Percentiles rank a stretch among this genome's conserved stretches.
phyloP scores from a whole-genome alignment of 1,140 invertebrate species.

The Drosophila athabasca region DNA sequence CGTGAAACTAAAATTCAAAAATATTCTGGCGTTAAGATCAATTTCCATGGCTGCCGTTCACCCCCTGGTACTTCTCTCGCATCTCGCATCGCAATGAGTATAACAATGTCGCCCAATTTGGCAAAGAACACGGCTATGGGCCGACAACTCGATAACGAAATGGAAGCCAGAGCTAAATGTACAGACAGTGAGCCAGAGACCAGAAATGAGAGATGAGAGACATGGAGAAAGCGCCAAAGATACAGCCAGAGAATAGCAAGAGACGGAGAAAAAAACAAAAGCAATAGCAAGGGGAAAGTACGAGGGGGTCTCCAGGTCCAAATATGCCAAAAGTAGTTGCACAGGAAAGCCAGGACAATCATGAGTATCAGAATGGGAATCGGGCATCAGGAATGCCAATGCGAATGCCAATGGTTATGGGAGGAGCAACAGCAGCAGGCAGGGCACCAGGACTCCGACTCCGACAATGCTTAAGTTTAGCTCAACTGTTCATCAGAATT shows the following conservation, averaged over 20 bases:
- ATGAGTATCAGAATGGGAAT: slow-evolving; percentile 42
- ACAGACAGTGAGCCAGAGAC: neutral
- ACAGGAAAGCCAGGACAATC: slow-evolving; percentile 52
- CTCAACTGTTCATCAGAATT: slow-evolving; percentile 81
- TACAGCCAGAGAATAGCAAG: slow-evolving; percentile 2
- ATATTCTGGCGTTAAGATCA: no score
- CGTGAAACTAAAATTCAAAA: no score
- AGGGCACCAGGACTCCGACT: slow-evolving; percentile 14
- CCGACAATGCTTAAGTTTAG: slow-evolving; percentile 64
- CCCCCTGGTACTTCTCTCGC: no score
- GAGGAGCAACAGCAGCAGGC: slow-evolving; percentile 33
- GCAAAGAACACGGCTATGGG: slow-evolving; percentile 69
- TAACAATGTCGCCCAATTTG: slow-evolving; percentile 77
- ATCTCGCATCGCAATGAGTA: slow-evolving; percentile 1
- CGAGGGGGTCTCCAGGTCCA: slow-evolving; percentile 41
- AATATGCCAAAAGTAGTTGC: slow-evolving; percentile 58
- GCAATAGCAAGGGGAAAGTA: slow-evolving; percentile 26
- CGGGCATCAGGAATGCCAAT: slow-evolving; percentile 44
- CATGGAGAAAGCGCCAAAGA: slow-evolving; percentile 8
- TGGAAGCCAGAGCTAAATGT: slow-evolving; percentile 47
- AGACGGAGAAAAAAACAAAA: slow-evolving; percentile 21
- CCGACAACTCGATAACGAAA: slow-evolving; percentile 73
- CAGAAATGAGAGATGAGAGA: slow-evolving; percentile 20
- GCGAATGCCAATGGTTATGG: slow-evolving; percentile 27
- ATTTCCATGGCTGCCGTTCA: no score